These are phyloP conservation scores for Amblyjoppa proteus DNA, from an alignment of 2,888 invertebrate genomes.

Conservation along the genomic window DNA sequence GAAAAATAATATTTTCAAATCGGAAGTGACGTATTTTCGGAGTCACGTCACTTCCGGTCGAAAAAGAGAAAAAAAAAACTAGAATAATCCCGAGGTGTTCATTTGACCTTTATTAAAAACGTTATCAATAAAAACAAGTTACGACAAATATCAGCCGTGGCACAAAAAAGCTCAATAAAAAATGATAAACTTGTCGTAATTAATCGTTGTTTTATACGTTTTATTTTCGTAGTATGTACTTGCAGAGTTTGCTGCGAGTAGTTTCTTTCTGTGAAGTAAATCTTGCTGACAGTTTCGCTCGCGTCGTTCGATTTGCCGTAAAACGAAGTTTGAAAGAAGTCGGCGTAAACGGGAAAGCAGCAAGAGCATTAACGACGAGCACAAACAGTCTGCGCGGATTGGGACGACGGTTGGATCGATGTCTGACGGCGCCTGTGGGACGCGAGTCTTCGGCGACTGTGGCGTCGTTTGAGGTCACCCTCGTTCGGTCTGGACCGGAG, in stretches of 20 bases:
- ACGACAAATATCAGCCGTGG: too few relatives aligned
- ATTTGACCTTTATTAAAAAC: too few relatives aligned
- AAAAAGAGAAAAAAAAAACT: too few relatives aligned
- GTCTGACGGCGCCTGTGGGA: conserved; percentile 73
- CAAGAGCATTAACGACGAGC: conserved; percentile 27
- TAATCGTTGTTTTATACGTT: not conserved
- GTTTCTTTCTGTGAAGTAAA: not conserved
- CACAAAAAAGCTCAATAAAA: not conserved
- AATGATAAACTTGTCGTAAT: not conserved
- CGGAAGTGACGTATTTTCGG: too few relatives aligned
- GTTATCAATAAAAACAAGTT: too few relatives aligned
- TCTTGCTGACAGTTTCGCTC: not conserved
- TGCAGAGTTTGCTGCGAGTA: not conserved
- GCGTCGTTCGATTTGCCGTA: not conserved
- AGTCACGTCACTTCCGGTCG: too few relatives aligned
- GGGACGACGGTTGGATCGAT: conserved; percentile 72
- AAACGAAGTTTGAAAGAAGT: conserved; percentile 50
- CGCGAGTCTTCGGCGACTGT: conserved; percentile 70
- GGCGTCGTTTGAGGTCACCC: conserved; percentile 68
- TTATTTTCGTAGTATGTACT: not conserved
- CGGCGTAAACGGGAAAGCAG: conserved; percentile 47
- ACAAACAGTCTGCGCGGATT: conserved; percentile 60
- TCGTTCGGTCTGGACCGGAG: conserved; percentile 36
- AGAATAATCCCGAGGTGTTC: too few relatives aligned
- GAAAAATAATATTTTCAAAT: too few relatives aligned